phyloP scores from a whole-genome alignment of 2,888 invertebrate species.

The Limnephilus rhombicus region DNA sequence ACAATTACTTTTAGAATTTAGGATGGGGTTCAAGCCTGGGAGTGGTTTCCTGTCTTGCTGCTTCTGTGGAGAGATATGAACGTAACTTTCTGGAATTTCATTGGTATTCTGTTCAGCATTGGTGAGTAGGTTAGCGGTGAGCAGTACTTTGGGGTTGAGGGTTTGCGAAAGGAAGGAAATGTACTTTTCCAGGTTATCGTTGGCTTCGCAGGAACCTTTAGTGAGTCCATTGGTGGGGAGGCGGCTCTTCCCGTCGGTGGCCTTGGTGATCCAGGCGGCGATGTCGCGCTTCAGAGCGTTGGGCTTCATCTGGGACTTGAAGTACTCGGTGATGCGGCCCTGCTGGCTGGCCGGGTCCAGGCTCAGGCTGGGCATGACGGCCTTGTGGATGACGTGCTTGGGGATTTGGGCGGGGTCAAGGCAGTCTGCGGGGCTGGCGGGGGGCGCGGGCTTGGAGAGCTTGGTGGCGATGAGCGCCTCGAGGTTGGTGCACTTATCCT shows the following conservation, averaged over 20 bases:
- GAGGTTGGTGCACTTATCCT: constrained; percentile 58
- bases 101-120: background rate
- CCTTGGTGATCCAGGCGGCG: constrained; percentile 67
- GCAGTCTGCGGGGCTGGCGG: constrained; percentile 66
- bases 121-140: constrained; percentile 2
- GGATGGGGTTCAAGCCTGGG: constrained; percentile 59
- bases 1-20: constrained; percentile 49
- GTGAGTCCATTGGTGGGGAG: constrained; percentile 18
- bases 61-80: constrained; percentile 27
- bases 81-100: background rate
- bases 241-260: constrained; percentile 52
- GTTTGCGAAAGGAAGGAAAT: constrained; percentile 76
- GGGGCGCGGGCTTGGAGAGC: constrained; percentile 57
- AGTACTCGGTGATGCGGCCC: constrained; percentile 91
- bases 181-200: constrained; percentile 76
- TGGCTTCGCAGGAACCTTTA: constrained; percentile 69
- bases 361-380: constrained; percentile 67
- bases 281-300: constrained; percentile 76
- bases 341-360: constrained; percentile 73
- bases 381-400: constrained; percentile 66
- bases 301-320: constrained; percentile 90
- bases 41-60: constrained; percentile 60
- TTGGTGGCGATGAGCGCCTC: constrained; percentile 49
- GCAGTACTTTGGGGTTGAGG: constrained; percentile 72
- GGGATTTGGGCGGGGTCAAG: constrained; percentile 68